These are phyloP conservation scores for Drosophila willistoni DNA, from an alignment of 1,140 invertebrate genomes.

Conservation along the genomic window DNA sequence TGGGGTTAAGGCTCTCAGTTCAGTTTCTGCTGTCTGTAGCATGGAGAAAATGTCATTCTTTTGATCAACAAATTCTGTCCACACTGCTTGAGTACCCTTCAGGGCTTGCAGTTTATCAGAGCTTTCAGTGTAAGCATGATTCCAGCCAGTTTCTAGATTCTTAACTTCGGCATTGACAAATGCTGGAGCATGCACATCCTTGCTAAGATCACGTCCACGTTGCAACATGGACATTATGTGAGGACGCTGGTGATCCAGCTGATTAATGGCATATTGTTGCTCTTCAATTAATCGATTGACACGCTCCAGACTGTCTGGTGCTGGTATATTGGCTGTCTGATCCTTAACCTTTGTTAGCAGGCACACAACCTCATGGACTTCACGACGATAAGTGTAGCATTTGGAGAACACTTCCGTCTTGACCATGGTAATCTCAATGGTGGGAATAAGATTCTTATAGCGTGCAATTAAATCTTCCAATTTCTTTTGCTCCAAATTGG, in stretches of 20 bases:
- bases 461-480: slow-evolving; percentile 92
- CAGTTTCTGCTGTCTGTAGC: slow-evolving; percentile 92
- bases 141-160: slow-evolving; percentile 93
- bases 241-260: slow-evolving; percentile 92
- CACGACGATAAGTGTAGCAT: slow-evolving; percentile 95
- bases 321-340: slow-evolving; percentile 86
- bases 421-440: slow-evolving; percentile 95
- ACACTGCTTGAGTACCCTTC: slow-evolving; percentile 92
- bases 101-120: slow-evolving; percentile 92
- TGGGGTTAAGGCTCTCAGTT: slow-evolving; percentile 85
- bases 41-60: slow-evolving; percentile 92
- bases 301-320: slow-evolving; percentile 89
- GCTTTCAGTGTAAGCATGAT: slow-evolving; percentile 92
- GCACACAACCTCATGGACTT: slow-evolving; percentile 92
- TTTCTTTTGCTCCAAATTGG: slow-evolving; percentile 89
- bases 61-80: slow-evolving; percentile 93
- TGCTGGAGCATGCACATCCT: slow-evolving; percentile 92
- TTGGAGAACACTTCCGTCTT: slow-evolving; percentile 96
- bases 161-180: slow-evolving; percentile 93
- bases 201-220: slow-evolving; percentile 93
- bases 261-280: slow-evolving; percentile 91
- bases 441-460: slow-evolving; percentile 95
- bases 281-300: slow-evolving; percentile 90
- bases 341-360: slow-evolving; percentile 90
- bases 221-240: slow-evolving; percentile 96